Percentiles rank a stretch among this genome's conserved stretches.
phyloP scores from a whole-genome alignment of 2,888 invertebrate species.

The Fragum sueziense region DNA sequence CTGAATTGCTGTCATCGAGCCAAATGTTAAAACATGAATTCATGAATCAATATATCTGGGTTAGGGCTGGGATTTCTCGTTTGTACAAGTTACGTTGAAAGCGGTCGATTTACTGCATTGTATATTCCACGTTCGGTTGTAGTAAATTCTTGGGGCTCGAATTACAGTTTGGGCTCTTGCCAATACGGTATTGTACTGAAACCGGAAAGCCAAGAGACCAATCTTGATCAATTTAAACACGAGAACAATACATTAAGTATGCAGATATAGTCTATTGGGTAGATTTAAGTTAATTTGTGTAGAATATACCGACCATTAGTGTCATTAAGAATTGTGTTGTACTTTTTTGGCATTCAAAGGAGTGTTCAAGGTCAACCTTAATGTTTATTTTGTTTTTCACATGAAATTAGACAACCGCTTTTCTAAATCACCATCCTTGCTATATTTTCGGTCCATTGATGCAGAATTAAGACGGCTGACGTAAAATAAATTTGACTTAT shows the following conservation, averaged over 20 bases:
- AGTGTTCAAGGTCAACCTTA: no score
- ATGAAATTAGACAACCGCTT: no score
- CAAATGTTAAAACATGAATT: no score
- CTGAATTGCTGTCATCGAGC: no score
- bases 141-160: conserved; percentile 56
- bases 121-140: conserved; percentile 14
- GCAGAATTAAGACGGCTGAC: no score
- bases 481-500: no score
- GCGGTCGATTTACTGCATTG: not conserved
- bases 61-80: not conserved
- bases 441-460: no score
- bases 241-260: not conserved
- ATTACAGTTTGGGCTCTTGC: conserved; percentile 50
- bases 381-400: no score
- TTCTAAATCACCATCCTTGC: no score
- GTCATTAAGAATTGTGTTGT: not conserved
- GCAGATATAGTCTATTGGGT: not conserved
- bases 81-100: conserved; percentile 9
- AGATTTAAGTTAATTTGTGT: not conserved
- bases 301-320: not conserved
- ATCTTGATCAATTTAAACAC: conserved; percentile 16
- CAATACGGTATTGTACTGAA: conserved; percentile 32
- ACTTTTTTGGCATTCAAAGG: not conserved
- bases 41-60: conserved; percentile 10
- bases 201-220: conserved; percentile 33